phyloP scores from a whole-genome alignment of 2,888 invertebrate genomes.

The Liodrosophila aerea region DNA sequence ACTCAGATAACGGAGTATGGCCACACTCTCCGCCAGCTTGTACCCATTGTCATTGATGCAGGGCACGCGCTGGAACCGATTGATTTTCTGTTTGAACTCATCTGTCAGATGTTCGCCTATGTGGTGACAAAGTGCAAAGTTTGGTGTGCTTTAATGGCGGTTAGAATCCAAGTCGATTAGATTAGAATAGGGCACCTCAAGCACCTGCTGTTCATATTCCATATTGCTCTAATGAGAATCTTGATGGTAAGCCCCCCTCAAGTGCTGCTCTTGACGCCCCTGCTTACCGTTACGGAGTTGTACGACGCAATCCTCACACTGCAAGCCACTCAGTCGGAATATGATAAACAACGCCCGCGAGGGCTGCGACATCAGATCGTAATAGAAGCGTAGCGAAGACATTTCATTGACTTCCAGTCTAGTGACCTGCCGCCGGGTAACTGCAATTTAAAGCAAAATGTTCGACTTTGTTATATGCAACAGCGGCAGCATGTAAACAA shows the following conservation, averaged over 20 bases:
- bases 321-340: constrained; percentile 85
- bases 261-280: too few species aligned
- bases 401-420: constrained; percentile 36
- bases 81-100: constrained; percentile 84
- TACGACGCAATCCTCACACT: constrained; percentile 86
- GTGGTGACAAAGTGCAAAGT: constrained; percentile 7
- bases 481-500: constrained; percentile 15
- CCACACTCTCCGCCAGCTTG: constrained; percentile 87
- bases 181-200: background rate
- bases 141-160: background rate
- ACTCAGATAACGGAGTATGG: constrained; percentile 84
- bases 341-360: constrained; percentile 88
- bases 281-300: constrained; percentile 86
- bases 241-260: too few species aligned
- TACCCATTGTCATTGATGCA: constrained; percentile 88
- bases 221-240: too few species aligned
- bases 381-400: constrained; percentile 85
- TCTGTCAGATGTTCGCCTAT: constrained; percentile 85
- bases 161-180: constrained; percentile 13
- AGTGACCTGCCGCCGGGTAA: constrained; percentile 24
- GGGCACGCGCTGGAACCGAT: constrained; percentile 87
- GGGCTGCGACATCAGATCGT: constrained; percentile 90
- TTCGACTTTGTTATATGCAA: background rate
- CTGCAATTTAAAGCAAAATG: constrained; percentile 19
- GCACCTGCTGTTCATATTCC: too few species aligned